Conservation (phyloP, 2,888 invertebrate species). For the Geophilus truncorum region DNA sequence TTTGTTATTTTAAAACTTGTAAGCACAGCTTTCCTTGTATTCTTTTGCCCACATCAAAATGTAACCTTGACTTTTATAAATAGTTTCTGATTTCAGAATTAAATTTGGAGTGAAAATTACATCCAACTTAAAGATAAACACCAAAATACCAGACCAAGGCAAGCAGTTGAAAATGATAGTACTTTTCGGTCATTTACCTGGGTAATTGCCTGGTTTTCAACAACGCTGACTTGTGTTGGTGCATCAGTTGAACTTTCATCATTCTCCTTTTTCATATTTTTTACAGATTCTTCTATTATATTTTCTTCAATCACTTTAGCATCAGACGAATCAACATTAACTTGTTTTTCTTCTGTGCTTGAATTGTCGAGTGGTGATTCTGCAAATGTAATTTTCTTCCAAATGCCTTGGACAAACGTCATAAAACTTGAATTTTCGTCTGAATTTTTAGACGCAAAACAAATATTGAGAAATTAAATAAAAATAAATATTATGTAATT, state of each 20-base stretch:
- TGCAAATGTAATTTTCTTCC: background rate
- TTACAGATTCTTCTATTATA: background rate
- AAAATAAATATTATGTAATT: background rate
- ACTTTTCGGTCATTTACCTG: no score
- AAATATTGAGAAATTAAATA: background rate
- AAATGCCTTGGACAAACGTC: background rate
- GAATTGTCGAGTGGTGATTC: background rate
- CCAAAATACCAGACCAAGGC: no score
- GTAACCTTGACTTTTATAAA: background rate
- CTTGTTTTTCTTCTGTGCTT: background rate
- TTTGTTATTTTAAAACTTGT: background rate
- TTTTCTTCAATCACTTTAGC: background rate
- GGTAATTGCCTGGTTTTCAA: no score
- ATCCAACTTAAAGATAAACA: background rate
- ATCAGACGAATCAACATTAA: background rate
- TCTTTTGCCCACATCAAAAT: background rate
- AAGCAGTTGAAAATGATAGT: no score
- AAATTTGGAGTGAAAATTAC: background rate
- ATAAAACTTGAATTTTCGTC: background rate
- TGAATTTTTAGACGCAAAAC: background rate
- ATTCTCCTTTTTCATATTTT: background rate
- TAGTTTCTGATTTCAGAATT: background rate
- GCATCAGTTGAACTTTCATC: no score
- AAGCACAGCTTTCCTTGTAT: background rate
- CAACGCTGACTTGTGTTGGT: no score